phyloP scores from a whole-genome alignment of 1,140 invertebrate genomes.

The Saccostrea echinata region DNA sequence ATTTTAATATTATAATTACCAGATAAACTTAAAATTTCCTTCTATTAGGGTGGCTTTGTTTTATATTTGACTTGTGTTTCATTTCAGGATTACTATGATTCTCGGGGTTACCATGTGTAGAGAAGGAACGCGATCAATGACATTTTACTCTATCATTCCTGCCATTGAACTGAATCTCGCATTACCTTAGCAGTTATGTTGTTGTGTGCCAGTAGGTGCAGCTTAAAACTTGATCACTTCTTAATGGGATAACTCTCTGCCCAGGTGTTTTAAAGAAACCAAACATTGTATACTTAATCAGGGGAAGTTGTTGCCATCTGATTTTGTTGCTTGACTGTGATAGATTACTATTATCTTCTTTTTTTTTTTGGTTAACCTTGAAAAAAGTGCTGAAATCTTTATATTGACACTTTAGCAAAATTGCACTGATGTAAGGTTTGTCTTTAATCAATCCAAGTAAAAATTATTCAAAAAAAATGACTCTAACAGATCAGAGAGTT shows the following conservation, averaged over 20 bases:
- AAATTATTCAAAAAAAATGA: background rate
- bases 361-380: background rate
- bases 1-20: too few relatives aligned
- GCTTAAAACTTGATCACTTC: background rate
- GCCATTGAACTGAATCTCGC: slow-evolving; percentile 33
- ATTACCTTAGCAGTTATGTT: background rate
- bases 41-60: background rate
- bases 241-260: slow-evolving; percentile 34
- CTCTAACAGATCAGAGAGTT: background rate
- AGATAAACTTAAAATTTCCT: too few relatives aligned
- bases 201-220: background rate
- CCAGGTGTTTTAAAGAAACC: background rate
- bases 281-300: background rate
- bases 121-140: slow-evolving; percentile 1
- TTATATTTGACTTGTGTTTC: background rate
- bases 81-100: slow-evolving; percentile 32
- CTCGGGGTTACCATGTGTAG: slow-evolving; percentile 15
- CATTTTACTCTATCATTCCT: slow-evolving; percentile 36
- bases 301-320: background rate
- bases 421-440: slow-evolving; percentile 6
- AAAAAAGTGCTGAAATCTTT: background rate
- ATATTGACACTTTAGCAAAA: background rate
- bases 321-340: slow-evolving; percentile 16
- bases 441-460: background rate
- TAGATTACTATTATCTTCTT: background rate